Evolutionary conservation across 2,797 vertebrate species (phyloP), one percentile per base, ranked within the genome.

Genomic region (Potorous gilbertii): DNA sequence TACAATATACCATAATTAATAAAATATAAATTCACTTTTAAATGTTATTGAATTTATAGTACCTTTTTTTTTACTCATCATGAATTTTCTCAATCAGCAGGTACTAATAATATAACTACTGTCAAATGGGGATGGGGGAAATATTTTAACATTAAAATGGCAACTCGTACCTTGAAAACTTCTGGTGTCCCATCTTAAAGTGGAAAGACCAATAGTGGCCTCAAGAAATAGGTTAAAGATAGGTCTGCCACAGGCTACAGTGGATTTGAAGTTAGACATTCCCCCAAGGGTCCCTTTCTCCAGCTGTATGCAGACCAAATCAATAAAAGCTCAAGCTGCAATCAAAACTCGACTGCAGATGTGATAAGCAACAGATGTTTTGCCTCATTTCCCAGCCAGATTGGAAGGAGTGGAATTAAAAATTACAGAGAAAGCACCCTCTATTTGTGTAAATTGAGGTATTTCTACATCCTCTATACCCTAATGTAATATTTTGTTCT

Each of bases 191-290:
- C 74, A 81, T 81, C 21, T 0, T 14, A 55, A 90, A 54, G 0
- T 31, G 4, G 24, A 54, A 55, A 31, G n/a, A 55, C 14, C 21
- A 31, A 3, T 50, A 1, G 50, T 8, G 34, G 24, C 34, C n/a
- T 46, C 55, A 0, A 54, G 16, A 6, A 81, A 56, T 56, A 18
- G 56, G 28, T 57, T 29, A 57, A 57, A 54, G 54, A 29, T 2
- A 12, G 10, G 29, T 0, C 0, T 0, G 24, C 31, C 31, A 55
- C 34, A 55, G n/a, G 8, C n/a, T 59, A 27, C 4, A 3, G 21
- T 9, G 2, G 1, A 24, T 3, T 74, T 40, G 27, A 4, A 29
- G 5, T 8, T 0, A 34, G 31, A 55, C 52, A 54, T 11, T 50
- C n/a, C 74, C 46, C 56, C 0, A 31, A 54, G 54, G 52, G 8